A percentile compares a stretch with the other conserved stretches of the same genome.
Evolutionary conservation across 2,797 vertebrate species (phyloP).

Genomic region (Chelmon rostratus): DNA sequence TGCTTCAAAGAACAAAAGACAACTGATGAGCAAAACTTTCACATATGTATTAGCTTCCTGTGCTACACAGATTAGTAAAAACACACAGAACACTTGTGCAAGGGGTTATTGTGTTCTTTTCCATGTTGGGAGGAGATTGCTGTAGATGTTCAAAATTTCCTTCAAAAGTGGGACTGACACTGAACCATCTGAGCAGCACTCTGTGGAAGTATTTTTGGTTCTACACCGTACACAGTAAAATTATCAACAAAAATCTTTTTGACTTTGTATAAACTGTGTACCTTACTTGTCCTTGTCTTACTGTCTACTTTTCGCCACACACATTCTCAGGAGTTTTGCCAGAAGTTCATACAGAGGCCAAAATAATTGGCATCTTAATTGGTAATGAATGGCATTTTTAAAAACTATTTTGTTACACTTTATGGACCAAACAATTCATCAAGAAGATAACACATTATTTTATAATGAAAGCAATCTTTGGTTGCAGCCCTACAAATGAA

Average conservation of each 20-base stretch:
- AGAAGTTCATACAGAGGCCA: no score
- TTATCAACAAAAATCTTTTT: neutral
- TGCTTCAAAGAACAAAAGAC: constrained; percentile 24
- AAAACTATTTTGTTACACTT: no score
- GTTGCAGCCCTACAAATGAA: neutral
- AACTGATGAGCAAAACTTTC: neutral
- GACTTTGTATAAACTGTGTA: no score
- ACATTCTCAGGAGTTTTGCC: no score
- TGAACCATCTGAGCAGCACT: neutral
- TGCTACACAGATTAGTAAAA: neutral
- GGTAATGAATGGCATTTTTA: no score
- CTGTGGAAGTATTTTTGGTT: neutral
- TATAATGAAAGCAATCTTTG: neutral
- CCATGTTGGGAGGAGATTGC: neutral
- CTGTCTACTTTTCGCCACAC: no score
- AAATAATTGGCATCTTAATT: no score
- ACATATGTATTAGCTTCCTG: neutral
- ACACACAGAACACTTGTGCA: neutral
- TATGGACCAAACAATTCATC: neutral
- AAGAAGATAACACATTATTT: neutral
- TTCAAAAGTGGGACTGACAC: neutral
- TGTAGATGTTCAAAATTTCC: no score
- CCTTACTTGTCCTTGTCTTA: no score
- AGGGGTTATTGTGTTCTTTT: neutral
- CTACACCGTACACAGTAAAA: no score